These are phyloP conservation scores for Seira ritae DNA, from an alignment of 2,888 invertebrate species.

Conservation along the genomic window DNA sequence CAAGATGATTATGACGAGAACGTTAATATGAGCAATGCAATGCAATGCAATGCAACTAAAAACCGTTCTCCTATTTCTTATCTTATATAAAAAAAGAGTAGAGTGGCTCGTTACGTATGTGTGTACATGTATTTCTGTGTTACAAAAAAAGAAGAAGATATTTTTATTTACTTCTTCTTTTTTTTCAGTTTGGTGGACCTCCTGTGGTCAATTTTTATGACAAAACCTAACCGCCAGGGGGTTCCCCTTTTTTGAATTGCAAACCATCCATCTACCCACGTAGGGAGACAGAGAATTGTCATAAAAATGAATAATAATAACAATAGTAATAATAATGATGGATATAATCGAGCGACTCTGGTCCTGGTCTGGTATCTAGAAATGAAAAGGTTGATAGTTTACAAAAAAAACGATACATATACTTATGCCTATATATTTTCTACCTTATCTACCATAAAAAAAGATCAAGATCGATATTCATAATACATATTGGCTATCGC, in stretches of 20 bases:
- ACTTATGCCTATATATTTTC: not conserved
- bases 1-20: not conserved
- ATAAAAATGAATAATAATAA: conserved; percentile 36
- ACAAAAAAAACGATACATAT: not conserved
- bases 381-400: not conserved
- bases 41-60: no score
- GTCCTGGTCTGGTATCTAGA: not conserved
- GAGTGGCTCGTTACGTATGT: no score
- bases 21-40: not conserved
- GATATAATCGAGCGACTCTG: conserved; percentile 4
- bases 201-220: conserved; percentile 74
- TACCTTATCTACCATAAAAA: not conserved
- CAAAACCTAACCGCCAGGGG: conserved; percentile 72
- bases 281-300: conserved; percentile 21
- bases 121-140: not conserved
- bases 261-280: conserved; percentile 56
- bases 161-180: conserved; percentile 20
- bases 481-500: not conserved
- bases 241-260: conserved; percentile 68
- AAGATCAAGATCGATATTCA: not conserved
- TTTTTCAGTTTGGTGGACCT: conserved; percentile 59
- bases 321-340: conserved; percentile 33
- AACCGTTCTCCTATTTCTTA: not conserved
- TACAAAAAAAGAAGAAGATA: conserved; percentile 18
- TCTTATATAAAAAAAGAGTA: not conserved